These are phyloP conservation scores for Semotilus atromaculatus DNA, from an alignment of 2,797 vertebrate species.

Conservation along the genomic window DNA sequence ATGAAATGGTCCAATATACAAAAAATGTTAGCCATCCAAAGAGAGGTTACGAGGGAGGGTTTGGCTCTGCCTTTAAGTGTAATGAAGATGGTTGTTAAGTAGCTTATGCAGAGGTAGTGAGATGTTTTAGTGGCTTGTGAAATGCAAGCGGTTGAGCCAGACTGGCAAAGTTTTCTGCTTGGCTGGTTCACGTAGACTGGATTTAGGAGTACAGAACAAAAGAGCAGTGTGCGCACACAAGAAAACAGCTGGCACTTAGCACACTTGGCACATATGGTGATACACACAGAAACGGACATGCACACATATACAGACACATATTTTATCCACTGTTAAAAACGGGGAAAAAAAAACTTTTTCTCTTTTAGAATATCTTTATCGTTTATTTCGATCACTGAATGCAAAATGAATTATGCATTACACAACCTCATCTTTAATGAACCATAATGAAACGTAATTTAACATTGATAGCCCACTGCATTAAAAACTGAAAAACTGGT, in stretches of 20 bases:
- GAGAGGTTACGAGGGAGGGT: background rate
- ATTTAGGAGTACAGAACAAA: constrained; percentile 54
- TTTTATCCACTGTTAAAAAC: constrained; percentile 1
- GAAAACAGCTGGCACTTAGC: constrained; percentile 46
- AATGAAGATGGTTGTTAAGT: constrained; percentile 38
- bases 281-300: constrained; percentile 20
- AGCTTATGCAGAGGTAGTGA: constrained; percentile 42
- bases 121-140: constrained; percentile 54
- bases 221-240: constrained; percentile 49
- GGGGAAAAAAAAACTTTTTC: background rate
- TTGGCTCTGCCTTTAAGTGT: constrained; percentile 15
- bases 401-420: background rate
- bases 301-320: background rate
- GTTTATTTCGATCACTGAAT: background rate
- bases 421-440: constrained; percentile 9
- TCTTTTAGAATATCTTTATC: background rate
- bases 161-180: constrained; percentile 56
- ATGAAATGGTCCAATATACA: constrained; percentile 12
- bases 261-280: constrained; percentile 43
- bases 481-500: background rate
- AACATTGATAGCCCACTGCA: constrained; percentile 16
- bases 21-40: background rate
- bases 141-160: constrained; percentile 45
- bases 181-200: constrained; percentile 45
- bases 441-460: constrained; percentile 16